These are phyloP conservation scores for Menidia beryllina DNA, from an alignment of 2,113 vertebrate species.

Conservation along the genomic window DNA sequence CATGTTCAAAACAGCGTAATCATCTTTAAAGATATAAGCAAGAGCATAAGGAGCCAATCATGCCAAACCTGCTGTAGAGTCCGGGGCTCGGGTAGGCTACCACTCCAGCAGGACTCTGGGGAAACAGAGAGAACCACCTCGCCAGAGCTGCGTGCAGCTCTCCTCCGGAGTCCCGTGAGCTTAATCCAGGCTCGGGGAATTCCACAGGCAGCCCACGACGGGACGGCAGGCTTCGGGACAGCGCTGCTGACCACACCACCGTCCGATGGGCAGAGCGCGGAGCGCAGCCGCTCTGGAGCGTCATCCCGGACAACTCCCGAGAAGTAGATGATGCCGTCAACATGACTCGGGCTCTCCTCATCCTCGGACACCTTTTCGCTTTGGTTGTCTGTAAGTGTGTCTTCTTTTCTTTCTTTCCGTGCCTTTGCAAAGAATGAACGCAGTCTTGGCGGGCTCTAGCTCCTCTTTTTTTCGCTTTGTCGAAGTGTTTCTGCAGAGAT, in stretches of 20 bases:
- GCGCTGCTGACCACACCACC: constrained; percentile 20
- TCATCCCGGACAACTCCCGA: constrained; percentile 20
- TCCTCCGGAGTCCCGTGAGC: constrained; percentile 3
- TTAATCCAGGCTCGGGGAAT: background rate
- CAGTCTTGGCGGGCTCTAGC: background rate
- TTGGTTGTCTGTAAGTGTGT: constrained; percentile 75
- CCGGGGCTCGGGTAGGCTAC: no score
- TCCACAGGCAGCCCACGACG: background rate
- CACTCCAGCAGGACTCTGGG: constrained; percentile 10
- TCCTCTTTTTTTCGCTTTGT: background rate
- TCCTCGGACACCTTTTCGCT: constrained; percentile 69
- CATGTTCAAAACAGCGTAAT: background rate
- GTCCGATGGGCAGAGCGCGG: constrained; percentile 37
- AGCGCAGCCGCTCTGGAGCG: constrained; percentile 36
- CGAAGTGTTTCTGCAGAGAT: background rate
- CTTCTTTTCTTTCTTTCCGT: constrained; percentile 11
- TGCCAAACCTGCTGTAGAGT: background rate
- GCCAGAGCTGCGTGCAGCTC: constrained; percentile 24
- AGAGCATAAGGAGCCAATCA: background rate
- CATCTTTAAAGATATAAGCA: background rate
- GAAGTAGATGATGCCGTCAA: constrained; percentile 63
- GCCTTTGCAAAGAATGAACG: background rate
- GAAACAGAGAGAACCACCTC: constrained; percentile 22
- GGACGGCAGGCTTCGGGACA: constrained; percentile 2
- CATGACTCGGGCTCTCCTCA: constrained; percentile 70